phyloP scores from a whole-genome alignment of 1,140 invertebrate genomes.

The Drosophila ananassae region DNA sequence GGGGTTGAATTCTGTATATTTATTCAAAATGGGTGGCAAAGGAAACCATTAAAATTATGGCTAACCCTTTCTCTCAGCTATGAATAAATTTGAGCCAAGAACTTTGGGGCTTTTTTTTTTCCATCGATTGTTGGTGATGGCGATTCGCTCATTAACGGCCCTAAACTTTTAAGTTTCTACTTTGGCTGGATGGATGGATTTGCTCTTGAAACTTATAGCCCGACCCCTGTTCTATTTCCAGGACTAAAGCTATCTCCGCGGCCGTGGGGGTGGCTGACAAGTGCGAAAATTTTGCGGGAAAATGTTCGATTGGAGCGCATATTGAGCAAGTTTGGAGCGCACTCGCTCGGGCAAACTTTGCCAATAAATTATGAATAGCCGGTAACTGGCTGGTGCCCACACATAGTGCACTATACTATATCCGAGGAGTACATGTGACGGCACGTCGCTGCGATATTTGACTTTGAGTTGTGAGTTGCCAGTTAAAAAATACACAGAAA shows the following conservation, averaged over 20 bases:
- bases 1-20: not conserved
- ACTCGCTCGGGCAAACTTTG: conserved; percentile 53
- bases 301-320: conserved; percentile 51
- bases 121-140: conserved; percentile 14
- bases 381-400: conserved; percentile 16
- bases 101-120: not conserved
- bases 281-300: conserved; percentile 59
- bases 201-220: conserved; percentile 58
- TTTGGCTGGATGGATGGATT: conserved; percentile 44
- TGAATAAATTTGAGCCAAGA: conserved; percentile 3
- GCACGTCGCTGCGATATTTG: conserved; percentile 15
- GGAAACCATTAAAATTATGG: not conserved
- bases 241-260: conserved; percentile 14
- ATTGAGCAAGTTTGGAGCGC: conserved; percentile 74
- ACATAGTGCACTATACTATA: conserved; percentile 10
- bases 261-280: conserved; percentile 14
- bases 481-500: conserved; percentile 9
- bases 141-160: conserved; percentile 53
- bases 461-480: conserved; percentile 21
- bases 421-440: conserved; percentile 15
- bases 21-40: not conserved
- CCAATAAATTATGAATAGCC: conserved; percentile 72
- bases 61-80: not conserved
- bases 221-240: conserved; percentile 25
- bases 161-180: conserved; percentile 41